Base-by-base conservation (phyloP, 2,888 invertebrate genomes). In the Agrotis ipsilon region DNA sequence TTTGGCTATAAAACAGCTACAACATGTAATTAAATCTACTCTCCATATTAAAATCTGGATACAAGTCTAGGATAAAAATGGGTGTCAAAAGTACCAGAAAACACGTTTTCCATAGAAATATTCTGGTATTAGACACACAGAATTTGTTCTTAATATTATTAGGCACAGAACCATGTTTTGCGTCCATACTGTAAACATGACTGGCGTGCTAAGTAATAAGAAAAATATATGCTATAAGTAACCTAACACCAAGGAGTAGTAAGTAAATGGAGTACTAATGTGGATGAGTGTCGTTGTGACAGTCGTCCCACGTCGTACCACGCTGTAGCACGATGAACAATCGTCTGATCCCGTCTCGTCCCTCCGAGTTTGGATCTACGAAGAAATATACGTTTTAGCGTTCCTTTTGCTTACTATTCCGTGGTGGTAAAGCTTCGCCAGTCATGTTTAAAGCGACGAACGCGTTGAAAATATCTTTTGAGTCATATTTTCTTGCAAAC, bases 401-500 rank as follows among this genome's bases (percentile, higher is more conserved):
- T 64, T 57, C 57, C 59, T 18, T 61, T 61, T 61, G 64, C 52
- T 55, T 52, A 68, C 64, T 65, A 75, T n/a, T 61, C 46, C 18
- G 19, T 39, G 54, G 14, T 51, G 54, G 13, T 60, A 0, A 58
- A 73, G 74, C 58, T 5, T 51, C 46, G 46, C 54, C 74, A 66
- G 58, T 61, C 76, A 67, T 59, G 75, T 59, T 55, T 6, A 45
- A 11, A 21, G 32, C 51, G 61, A 16, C 24, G 39, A 62, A 45
- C 27, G 49, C 51, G 18, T 54, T 5, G 13, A 32, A 9, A 58
- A 27, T 45, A 14, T 49, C 13, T 52, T 54, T 55, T 59, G 48
- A 48, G 32, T 62, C 51, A 48, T 13, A 67, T 61, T 68, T 69
- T 39, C 81, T 83, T 81, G 83, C 80, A 80, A 81, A 81, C 83